phyloP scores from a whole-genome alignment of 2,888 invertebrate species.

The Amphipyra berbera region DNA sequence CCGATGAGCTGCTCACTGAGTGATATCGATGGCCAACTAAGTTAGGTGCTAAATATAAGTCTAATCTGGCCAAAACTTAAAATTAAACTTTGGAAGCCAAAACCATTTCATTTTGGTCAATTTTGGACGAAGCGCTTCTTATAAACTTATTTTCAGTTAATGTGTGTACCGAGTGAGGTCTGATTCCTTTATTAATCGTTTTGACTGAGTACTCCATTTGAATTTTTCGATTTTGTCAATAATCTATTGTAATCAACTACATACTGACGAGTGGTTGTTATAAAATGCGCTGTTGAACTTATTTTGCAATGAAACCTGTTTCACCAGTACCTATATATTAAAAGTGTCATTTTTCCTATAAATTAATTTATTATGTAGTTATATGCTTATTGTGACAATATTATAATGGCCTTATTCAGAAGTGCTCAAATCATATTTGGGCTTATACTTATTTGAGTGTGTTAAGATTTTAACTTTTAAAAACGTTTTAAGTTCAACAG shows the following conservation, averaged over 20 bases:
- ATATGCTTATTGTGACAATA: not conserved
- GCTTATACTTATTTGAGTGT: conserved; percentile 7
- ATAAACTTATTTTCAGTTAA: conserved; percentile 23
- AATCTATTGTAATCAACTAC: conserved; percentile 33
- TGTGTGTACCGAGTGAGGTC: conserved; percentile 20
- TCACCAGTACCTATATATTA: too few species aligned
- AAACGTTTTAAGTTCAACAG: conserved; percentile 30
- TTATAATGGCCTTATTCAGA: not conserved
- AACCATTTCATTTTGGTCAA: conserved; percentile 17
- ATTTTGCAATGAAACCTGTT: not conserved
- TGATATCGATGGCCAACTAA: too few species aligned
- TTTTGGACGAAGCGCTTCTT: conserved; percentile 14
- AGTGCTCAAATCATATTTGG: conserved; percentile 12
- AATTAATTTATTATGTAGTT: too few species aligned
- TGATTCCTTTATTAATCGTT: conserved; percentile 38
- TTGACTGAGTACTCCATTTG: conserved; percentile 29
- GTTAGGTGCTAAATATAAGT: too few species aligned
- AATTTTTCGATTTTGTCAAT: conserved; percentile 31
- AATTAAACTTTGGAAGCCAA: too few species aligned
- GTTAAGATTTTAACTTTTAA: not conserved
- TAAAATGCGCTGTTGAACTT: conserved; percentile 33
- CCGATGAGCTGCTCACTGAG: too few species aligned
- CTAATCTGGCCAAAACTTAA: too few species aligned
- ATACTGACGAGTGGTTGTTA: conserved; percentile 38
- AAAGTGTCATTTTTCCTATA: too few species aligned